Conservation (phyloP, 2,888 invertebrate genomes). For the Polydrusus pterygomalis region DNA sequence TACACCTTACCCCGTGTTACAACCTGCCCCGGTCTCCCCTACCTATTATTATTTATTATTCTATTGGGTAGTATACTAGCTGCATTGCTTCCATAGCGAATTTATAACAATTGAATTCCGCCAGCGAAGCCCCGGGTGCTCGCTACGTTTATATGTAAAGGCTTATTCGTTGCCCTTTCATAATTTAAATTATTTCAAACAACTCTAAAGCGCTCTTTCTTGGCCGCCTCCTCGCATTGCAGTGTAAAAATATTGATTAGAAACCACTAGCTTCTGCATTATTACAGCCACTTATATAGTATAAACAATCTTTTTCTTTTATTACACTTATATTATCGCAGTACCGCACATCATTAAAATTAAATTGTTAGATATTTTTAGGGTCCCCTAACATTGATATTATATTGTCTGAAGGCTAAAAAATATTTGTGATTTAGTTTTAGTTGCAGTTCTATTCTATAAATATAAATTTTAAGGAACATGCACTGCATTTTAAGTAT, state of each 20-base stretch:
- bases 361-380: slow-evolving; percentile 28
- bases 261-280: slow-evolving; percentile 31
- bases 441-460: background rate
- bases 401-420: slow-evolving; percentile 18
- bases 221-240: slow-evolving; percentile 9
- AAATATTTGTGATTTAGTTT: slow-evolving; percentile 25
- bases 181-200: background rate
- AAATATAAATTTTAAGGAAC: slow-evolving; percentile 2
- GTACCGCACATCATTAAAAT: slow-evolving; percentile 2
- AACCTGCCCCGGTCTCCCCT: too few species aligned
- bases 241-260: slow-evolving; percentile 37
- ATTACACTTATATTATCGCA: slow-evolving; percentile 18
- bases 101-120: too few species aligned
- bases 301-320: slow-evolving; percentile 29
- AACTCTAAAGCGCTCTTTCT: background rate
- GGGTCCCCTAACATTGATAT: slow-evolving; percentile 24
- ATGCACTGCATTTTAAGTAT: slow-evolving; percentile 24
- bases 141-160: too few species aligned
- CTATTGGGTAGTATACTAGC: too few species aligned
- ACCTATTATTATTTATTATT: too few species aligned
- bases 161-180: too few species aligned
- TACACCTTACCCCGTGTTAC: too few species aligned
- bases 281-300: slow-evolving; percentile 29
- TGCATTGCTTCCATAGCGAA: too few species aligned
- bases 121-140: too few species aligned